phyloP scores from a whole-genome alignment of 2,113 vertebrate genomes.

The Taxidea taxus region DNA sequence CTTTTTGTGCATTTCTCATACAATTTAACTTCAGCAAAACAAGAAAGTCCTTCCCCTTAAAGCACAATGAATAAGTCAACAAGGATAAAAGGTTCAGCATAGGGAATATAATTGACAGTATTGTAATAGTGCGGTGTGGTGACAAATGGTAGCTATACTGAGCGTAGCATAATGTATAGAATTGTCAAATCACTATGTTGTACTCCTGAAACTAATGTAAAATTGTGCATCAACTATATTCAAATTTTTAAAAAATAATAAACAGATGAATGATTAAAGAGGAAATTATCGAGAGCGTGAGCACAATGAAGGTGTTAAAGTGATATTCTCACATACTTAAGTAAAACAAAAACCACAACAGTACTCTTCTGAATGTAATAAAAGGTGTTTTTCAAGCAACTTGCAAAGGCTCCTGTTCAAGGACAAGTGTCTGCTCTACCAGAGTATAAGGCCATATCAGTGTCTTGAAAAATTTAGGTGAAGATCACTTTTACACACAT shows the following conservation, averaged over 20 bases:
- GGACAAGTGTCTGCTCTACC: background rate
- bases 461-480: background rate
- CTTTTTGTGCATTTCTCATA: background rate
- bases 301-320: background rate
- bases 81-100: background rate
- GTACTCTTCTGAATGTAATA: background rate
- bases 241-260: background rate
- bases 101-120: background rate
- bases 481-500: background rate
- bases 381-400: background rate
- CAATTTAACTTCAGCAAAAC: background rate
- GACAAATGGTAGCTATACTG: background rate
- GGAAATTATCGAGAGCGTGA: background rate
- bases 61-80: background rate
- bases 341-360: background rate
- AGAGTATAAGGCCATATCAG: background rate
- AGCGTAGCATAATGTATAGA: background rate
- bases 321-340: background rate
- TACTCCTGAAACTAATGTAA: background rate
- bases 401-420: background rate
- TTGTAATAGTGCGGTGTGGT: background rate
- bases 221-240: background rate
- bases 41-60: background rate
- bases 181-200: background rate
- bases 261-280: background rate